Evolutionary conservation across 2,888 invertebrate species (phyloP).

Genomic region (Anarsia innoxiella): DNA sequence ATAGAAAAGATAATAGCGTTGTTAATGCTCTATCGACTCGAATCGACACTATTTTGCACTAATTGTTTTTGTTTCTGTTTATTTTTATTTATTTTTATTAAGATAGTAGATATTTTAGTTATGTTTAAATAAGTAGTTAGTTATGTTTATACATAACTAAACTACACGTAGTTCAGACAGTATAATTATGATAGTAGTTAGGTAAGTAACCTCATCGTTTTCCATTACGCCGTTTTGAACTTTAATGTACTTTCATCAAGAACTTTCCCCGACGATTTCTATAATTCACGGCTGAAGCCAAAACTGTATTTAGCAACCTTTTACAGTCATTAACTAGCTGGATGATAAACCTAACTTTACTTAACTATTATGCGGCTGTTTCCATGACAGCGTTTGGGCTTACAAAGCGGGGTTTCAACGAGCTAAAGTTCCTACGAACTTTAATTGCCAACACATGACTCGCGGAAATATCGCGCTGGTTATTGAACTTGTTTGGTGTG

Average conservation of each 20-base stretch:
- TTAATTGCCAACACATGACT: conserved; percentile 57
- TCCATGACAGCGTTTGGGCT: conserved; percentile 21
- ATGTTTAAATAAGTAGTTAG: too few relatives aligned
- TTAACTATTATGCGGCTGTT: conserved; percentile 24
- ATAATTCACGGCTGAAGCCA: conserved; percentile 1
- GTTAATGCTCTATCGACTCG: too few relatives aligned
- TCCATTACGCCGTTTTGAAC: conserved; percentile 1
- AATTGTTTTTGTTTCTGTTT: too few relatives aligned
- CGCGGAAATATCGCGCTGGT: conserved; percentile 23
- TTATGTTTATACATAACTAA: too few relatives aligned
- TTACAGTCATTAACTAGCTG: conserved; percentile 19
- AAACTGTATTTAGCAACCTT: conserved; percentile 5
- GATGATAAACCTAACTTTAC: conserved; percentile 24
- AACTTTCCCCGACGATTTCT: conserved; percentile 1
- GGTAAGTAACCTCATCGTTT: too few relatives aligned
- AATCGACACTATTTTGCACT: too few relatives aligned
- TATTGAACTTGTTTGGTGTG: conserved; percentile 10
- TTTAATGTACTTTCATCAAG: conserved; percentile 6
- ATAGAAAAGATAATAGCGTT: too few relatives aligned
- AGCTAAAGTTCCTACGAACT: conserved; percentile 34
- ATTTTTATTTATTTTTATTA: too few relatives aligned
- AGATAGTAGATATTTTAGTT: too few relatives aligned
- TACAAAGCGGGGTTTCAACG: conserved; percentile 18
- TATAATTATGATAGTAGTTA: too few relatives aligned
- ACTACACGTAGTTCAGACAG: too few relatives aligned